Conservation (phyloP, 2,113 vertebrate genomes). For the Pionites leucogaster region DNA sequence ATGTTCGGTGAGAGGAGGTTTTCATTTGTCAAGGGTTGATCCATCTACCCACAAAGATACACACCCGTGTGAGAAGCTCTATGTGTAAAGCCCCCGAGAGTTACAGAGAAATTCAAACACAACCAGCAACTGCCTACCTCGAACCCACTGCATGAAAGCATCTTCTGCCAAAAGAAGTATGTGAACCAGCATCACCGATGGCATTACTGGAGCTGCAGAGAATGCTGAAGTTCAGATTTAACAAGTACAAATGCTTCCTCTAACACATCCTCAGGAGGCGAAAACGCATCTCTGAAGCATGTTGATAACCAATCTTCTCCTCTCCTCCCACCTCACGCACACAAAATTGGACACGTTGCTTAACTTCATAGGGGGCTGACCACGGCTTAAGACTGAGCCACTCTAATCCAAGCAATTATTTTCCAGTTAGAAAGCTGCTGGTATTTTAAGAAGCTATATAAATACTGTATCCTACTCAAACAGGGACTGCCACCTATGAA, state of each 20-base stretch:
- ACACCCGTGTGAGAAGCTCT: not conserved
- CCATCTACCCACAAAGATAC: not conserved
- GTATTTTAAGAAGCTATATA: not conserved
- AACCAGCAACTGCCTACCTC: not conserved
- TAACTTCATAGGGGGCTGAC: not conserved
- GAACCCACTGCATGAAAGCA: not conserved
- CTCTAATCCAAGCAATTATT: constrained; percentile 41
- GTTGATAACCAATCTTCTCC: not conserved
- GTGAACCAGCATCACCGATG: not conserved
- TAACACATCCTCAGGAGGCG: not conserved
- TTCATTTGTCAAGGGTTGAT: not conserved
- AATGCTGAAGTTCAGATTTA: not conserved
- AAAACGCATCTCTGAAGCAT: not conserved
- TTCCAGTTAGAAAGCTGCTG: constrained; percentile 28
- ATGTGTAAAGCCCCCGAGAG: not conserved
- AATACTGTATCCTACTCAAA: not conserved
- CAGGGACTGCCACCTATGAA: not conserved
- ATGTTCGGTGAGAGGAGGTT: not conserved
- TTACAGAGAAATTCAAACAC: not conserved
- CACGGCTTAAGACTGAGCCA: not conserved
- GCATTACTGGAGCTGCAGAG: not conserved
- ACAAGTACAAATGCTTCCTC: not conserved
- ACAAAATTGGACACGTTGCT: not conserved
- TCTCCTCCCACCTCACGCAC: not conserved
- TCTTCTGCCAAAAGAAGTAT: not conserved